These are phyloP conservation scores for Spea multiplicata DNA, from an alignment of 2,113 vertebrate species.

Conservation along the genomic window DNA sequence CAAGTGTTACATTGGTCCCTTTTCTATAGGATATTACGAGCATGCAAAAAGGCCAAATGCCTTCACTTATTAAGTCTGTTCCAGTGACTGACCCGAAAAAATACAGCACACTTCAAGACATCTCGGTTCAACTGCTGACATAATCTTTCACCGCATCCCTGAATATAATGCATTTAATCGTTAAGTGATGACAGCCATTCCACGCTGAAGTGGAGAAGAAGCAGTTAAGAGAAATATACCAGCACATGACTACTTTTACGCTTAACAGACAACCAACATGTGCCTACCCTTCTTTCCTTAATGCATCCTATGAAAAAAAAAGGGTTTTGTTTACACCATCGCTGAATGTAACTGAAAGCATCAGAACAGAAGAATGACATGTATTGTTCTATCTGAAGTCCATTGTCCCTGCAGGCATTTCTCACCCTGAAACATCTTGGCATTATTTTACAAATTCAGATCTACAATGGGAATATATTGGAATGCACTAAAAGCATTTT, in stretches of 20 bases:
- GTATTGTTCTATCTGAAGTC: neutral
- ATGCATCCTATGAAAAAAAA: conserved; percentile 14
- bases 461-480: conserved; percentile 2
- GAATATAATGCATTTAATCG: conserved; percentile 74
- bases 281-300: conserved; percentile 4
- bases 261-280: neutral
- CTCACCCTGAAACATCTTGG: neutral
- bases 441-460: neutral
- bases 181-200: conserved; percentile 70
- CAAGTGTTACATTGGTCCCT: conserved; percentile 28
- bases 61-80: conserved; percentile 49
- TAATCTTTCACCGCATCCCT: conserved; percentile 64
- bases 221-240: conserved; percentile 42
- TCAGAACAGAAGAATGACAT: neutral
- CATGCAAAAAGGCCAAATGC: conserved; percentile 20
- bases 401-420: neutral
- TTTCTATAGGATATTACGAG: conserved; percentile 19
- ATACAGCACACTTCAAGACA: conserved; percentile 46
- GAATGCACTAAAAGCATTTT: conserved; percentile 41
- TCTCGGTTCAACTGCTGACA: conserved; percentile 66
- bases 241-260: conserved; percentile 1
- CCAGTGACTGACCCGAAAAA: conserved; percentile 39
- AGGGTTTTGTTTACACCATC: conserved; percentile 31
- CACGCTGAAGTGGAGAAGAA: conserved; percentile 7
- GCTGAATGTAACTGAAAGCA: conserved; percentile 11